A percentile compares a stretch with the other conserved stretches of the same genome.
Evolutionary conservation across 2,797 vertebrate genomes (phyloP).

Genomic region (Trachurus trachurus): DNA sequence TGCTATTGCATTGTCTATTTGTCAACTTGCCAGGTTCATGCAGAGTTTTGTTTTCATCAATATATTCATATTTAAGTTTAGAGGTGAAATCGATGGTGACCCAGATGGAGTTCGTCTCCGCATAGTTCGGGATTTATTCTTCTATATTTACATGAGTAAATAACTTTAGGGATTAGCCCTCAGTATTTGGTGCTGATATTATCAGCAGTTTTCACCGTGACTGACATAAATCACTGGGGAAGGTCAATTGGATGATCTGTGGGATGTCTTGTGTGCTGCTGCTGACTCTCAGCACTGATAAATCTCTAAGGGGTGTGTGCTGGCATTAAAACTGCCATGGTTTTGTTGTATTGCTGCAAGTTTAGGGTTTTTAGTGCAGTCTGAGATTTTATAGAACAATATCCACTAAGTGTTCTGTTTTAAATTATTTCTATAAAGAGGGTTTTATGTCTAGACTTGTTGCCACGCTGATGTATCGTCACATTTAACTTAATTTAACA

Average conservation of each 20-base stretch:
- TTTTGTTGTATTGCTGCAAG: slow-evolving; percentile 29
- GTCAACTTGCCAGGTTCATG: slow-evolving; percentile 3
- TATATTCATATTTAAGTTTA: not conserved
- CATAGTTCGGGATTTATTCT: slow-evolving; percentile 4
- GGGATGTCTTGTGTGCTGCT: slow-evolving; percentile 19
- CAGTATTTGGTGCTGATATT: slow-evolving; percentile 25
- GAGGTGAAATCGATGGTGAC: not conserved
- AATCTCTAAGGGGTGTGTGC: slow-evolving; percentile 26
- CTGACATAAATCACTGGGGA: slow-evolving; percentile 43
- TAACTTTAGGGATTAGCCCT: slow-evolving; percentile 16
- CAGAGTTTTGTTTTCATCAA: slow-evolving; percentile 4
- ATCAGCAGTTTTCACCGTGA: slow-evolving; percentile 22
- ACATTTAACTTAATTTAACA: not conserved
- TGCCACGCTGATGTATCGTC: not conserved
- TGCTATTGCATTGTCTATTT: not conserved
- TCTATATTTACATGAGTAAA: slow-evolving; percentile 24
- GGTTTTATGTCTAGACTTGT: not conserved
- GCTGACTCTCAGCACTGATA: slow-evolving; percentile 37
- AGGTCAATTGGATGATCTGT: slow-evolving; percentile 48
- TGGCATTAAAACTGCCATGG: slow-evolving; percentile 32
- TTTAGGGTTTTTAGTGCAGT: slow-evolving; percentile 6
- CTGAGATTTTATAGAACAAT: not conserved
- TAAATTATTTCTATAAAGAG: not conserved
- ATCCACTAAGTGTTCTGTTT: not conserved
- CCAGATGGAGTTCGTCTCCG: not conserved